Evolutionary conservation across 1,140 invertebrate genomes (phyloP).

Genomic region (Cydia strobilella): DNA sequence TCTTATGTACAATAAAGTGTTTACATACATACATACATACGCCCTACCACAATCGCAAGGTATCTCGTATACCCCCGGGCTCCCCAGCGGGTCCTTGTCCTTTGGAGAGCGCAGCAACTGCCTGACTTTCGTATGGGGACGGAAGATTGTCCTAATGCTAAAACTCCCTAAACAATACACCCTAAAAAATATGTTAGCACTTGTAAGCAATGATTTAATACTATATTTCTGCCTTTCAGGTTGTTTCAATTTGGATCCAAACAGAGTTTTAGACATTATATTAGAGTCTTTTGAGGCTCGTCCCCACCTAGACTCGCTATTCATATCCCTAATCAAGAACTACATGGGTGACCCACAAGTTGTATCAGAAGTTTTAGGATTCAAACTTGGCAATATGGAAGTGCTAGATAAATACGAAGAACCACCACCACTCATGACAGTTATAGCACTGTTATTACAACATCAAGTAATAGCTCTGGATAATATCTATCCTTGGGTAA

Average conservation of each 20-base stretch:
- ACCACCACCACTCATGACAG: constrained; percentile 91
- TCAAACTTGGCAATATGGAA: constrained; percentile 93
- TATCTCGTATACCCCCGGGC: too few species aligned
- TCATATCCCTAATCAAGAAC: constrained; percentile 90
- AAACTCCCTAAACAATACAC: too few species aligned
- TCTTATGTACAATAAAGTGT: too few species aligned
- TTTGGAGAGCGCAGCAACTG: too few species aligned
- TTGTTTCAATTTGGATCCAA: constrained; percentile 99
- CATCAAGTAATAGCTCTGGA: constrained; percentile 92
- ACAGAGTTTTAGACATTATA: constrained; percentile 97
- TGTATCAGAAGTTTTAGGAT: constrained; percentile 94
- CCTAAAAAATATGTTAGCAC: too few species aligned
- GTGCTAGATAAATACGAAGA: constrained; percentile 84
- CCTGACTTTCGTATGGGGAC: too few species aligned
- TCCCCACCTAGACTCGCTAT: constrained; percentile 87
- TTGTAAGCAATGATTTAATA: constrained; percentile 4
- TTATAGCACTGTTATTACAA: constrained; percentile 94
- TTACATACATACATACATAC: too few species aligned
- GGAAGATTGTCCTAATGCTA: too few species aligned
- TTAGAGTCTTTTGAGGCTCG: constrained; percentile 97
- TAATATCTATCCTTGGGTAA: constrained; percentile 95
- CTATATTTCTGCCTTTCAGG: constrained; percentile 82
- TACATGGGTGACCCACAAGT: constrained; percentile 89
- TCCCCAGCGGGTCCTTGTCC: too few species aligned
- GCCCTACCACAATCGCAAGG: too few species aligned